Evolutionary conservation across 2,888 invertebrate genomes (phyloP).

Genomic region (Lacanobia wlatinum): DNA sequence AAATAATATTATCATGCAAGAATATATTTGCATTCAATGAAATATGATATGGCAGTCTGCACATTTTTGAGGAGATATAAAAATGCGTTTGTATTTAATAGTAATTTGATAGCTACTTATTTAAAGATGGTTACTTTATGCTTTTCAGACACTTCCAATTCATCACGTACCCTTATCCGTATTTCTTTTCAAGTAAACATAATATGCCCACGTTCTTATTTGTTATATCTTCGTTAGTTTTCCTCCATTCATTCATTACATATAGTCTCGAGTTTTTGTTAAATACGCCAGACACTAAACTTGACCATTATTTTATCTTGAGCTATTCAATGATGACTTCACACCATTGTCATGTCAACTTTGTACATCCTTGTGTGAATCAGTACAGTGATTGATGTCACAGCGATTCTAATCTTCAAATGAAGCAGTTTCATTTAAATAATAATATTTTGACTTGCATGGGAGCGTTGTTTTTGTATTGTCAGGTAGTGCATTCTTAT

Average conservation of each 20-base stretch:
- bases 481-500: not conserved
- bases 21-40: conserved; percentile 40
- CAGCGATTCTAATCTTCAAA: conserved; percentile 37
- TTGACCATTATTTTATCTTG: conserved; percentile 23
- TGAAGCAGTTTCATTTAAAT: conserved; percentile 7
- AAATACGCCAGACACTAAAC: conserved; percentile 2
- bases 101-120: not conserved
- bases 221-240: not conserved
- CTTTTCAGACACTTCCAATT: not conserved
- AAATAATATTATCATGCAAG: conserved; percentile 9
- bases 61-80: conserved; percentile 1
- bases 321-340: conserved; percentile 46
- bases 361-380: conserved; percentile 59
- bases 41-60: conserved; percentile 12
- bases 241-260: not conserved
- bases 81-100: not conserved
- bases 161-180: not conserved
- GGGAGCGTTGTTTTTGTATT: not conserved
- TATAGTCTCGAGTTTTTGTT: conserved; percentile 13
- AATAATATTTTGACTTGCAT: not conserved
- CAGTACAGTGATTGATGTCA: conserved; percentile 43
- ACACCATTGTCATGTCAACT: conserved; percentile 50
- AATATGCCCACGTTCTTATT: no score
- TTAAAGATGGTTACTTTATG: not conserved
- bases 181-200: not conserved